Base-by-base conservation (phyloP, 2,888 invertebrate genomes). In the Hecatera dysodea region DNA sequence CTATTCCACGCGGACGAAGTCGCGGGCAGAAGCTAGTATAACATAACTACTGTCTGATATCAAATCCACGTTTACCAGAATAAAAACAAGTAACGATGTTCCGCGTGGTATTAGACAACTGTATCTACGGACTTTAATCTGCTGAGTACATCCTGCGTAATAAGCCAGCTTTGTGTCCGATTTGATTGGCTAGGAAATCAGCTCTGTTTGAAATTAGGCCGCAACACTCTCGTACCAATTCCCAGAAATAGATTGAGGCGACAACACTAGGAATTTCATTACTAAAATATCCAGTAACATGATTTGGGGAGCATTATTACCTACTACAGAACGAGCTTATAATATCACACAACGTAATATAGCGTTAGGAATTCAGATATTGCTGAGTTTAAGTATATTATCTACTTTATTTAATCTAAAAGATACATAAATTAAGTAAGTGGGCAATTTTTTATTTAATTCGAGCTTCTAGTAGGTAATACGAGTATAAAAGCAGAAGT, bases 101-200 rank as follows among this genome's bases (percentile, higher is more conserved):
- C 8, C 9, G 33, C 33, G 33, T 33, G 8, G 7, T 33, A 33
- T 33, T 33, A 33, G 8, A 9, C 15, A 15, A 15, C 15, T 5
- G 15, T 39, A 39, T 12, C 39, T 24, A 24, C 5, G 11, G 11
- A 53, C 29, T 29, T n/a, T 53, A 19, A 52, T 42, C 24, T 24
- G 12, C 24, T 33, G 15, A 8, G 17, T n/a, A 39, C 2, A 42
- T 12, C n/a, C n/a, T 36, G 24, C 8, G n/a, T 15, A 29, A 42
- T 63, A 50, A 79, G 17, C 52, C 29, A 24, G 78, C 42, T 53
- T 48, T 48, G 19, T 44, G 59, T 17, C 36, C 9, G 9, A 53
- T 56, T 62, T 19, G 11, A 60, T 78, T 48, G 27, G 19, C 52
- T 33, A 52, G 48, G 4, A 59, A 52, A 78, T 46, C 19, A 44